phyloP scores from a whole-genome alignment of 2,113 vertebrate genomes.

The Bujurquina vittata region DNA sequence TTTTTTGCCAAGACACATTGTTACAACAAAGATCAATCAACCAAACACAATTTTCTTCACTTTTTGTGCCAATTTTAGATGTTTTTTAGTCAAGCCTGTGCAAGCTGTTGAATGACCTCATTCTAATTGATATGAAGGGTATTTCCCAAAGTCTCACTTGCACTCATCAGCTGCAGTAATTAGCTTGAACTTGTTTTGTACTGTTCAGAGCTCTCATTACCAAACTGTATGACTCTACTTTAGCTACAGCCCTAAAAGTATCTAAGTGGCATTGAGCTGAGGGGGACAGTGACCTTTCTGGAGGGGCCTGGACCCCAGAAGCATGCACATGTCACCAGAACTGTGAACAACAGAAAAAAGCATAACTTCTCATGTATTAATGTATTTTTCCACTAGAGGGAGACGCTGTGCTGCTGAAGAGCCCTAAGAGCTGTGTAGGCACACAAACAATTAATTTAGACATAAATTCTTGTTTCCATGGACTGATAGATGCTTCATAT shows the following conservation, averaged over 20 bases:
- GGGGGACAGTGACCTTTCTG: neutral
- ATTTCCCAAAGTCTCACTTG: neutral
- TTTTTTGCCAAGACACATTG: too few species aligned
- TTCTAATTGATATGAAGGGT: neutral
- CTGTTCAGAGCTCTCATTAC: neutral
- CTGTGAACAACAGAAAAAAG: fast-evolving
- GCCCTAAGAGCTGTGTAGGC: fast-evolving
- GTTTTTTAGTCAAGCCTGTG: too few species aligned
- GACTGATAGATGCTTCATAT: neutral
- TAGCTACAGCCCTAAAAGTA: fast-evolving
- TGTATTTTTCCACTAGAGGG: conserved; percentile 28
- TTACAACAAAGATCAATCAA: too few species aligned
- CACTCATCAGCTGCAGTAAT: neutral
- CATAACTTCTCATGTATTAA: fast-evolving
- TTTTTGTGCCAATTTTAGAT: too few species aligned
- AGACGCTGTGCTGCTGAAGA: neutral
- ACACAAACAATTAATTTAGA: neutral
- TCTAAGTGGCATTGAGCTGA: fast-evolving
- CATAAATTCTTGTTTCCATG: neutral
- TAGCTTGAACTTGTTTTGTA: neutral
- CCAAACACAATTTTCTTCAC: too few species aligned
- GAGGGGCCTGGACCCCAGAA: fast-evolving
- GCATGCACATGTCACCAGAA: neutral
- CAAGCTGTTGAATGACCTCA: too few species aligned
- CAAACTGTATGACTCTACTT: fast-evolving